Base-by-base conservation (phyloP, 1,140 invertebrate genomes). In the Brachystomella parvula region DNA sequence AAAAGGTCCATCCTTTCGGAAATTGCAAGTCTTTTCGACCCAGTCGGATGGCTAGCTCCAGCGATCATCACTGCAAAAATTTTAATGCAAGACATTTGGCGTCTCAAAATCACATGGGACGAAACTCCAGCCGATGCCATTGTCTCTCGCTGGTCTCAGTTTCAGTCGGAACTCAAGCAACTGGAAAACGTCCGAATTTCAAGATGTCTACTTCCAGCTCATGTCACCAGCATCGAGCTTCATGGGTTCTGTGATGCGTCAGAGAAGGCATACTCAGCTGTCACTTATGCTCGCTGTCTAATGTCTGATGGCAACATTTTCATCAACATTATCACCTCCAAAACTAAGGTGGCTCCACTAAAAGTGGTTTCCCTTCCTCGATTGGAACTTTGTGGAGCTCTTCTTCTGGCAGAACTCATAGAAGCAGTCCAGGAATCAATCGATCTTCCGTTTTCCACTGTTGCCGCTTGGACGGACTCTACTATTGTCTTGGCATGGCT, bases 401-500 rank as follows among this genome's bases (percentile, higher is more conserved):
- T 67, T 15, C 44, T 68, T 19, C 44, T 65, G 15, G 47, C 58
- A 53, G 3, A 47, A 17, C 64, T 68, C 33, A 31, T 28, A 53
- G 57, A 60, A 63, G 67, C 58, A 2, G 28, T 57, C 24, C 3
- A 26, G 26, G 33, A 66, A 32, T 26, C 56, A 44, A 2, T 58
- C 3, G 12, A n/a, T 6, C 15, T 62, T 35, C 30, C 9, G 6
- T 35, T 62, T 47, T 2, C 3, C 3, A 12, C 30, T 62, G n/a
- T 12, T 19, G 15, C 3, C 28, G 60, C 3, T 32, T 76, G 71
- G 64, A 73, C 74, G 2, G 78, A 81, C 71, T 79, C 78, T 0
- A 75, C 64, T 3, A 73, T 79, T 24, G 74, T 75, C 1, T 56
- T 79, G 15, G 47, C 72, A 1, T 80, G 78, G 77, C 69, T 80